Evolutionary conservation across 1,140 invertebrate species (phyloP).

Genomic region (Drosophila nebulosa): DNA sequence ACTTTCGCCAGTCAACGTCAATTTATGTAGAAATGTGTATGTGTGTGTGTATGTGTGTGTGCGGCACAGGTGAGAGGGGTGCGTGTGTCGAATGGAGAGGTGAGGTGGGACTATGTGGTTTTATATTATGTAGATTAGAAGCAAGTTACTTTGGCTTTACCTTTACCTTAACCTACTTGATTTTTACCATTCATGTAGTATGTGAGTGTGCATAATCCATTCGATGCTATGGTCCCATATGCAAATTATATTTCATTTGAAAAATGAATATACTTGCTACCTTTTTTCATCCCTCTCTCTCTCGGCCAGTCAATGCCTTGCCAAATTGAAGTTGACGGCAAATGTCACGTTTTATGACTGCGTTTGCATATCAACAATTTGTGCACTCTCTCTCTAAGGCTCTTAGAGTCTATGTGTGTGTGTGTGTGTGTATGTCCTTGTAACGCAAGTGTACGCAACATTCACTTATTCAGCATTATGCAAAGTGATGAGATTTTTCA

Average conservation of each 20-base stretch:
- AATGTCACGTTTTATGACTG: constrained; percentile 73
- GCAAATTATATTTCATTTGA: constrained; percentile 67
- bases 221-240: constrained; percentile 32
- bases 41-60: not conserved
- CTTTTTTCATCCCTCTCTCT: constrained; percentile 42
- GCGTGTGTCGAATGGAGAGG: constrained; percentile 9
- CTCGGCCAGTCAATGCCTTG: constrained; percentile 59
- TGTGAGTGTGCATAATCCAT: constrained; percentile 54
- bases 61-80: too few species aligned
- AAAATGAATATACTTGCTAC: constrained; percentile 41
- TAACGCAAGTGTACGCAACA: constrained; percentile 4
- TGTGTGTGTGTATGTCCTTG: not conserved
- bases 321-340: constrained; percentile 58
- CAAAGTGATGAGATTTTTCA: constrained; percentile 53
- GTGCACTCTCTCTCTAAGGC: constrained; percentile 9
- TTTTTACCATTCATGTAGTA: constrained; percentile 28
- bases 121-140: constrained; percentile 78
- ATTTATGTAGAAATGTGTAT: constrained; percentile 35
- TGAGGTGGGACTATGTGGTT: constrained; percentile 48
- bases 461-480: constrained; percentile 55
- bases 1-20: constrained; percentile 22
- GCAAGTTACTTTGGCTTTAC: constrained; percentile 50
- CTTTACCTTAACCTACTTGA: constrained; percentile 45
- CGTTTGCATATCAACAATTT: constrained; percentile 66
- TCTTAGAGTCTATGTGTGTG: constrained; percentile 6